Evolutionary conservation across 2,113 vertebrate genomes (phyloP), one percentile per base, ranked within the genome.

Genomic region (Brachypteracias leptosomus): DNA sequence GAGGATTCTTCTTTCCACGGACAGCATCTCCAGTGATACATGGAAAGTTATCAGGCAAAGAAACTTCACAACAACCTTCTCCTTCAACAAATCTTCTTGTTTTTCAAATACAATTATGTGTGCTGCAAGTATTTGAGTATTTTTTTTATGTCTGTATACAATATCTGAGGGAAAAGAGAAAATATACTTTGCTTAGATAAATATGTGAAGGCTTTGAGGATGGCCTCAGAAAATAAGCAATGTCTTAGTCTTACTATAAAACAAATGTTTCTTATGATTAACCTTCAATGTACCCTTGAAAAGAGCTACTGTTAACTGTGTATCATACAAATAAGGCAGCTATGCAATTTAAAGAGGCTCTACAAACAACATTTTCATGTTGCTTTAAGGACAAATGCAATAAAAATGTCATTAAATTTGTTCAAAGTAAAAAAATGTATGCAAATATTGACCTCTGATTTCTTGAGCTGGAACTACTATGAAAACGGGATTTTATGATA

Each of bases 311-410:
- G 42, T 90, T 96, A 73, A 90, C 72, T 52, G n/a, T 44, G 18
- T 47, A 46, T 46, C 15, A 54, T 61, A 84, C n/a, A 94, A 88
- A 95, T 76, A 88, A 89, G 51, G 15, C 22, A 58, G 7, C 55
- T 68, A 29, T 36, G 44, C 7, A 72, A 49, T 75, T 91, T 36
- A 68, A 77, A 85, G 26, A 70, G 58, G 16, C 16, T 93, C 11
- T 55, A 33, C 84, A 86, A 93, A 24, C 51, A 28, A 78, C 26
- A 46, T 62, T 97, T 96, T 97, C 76, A 89, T 86, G 82, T 61
- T 91, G 22, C 46, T 85, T 88, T 89, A 94, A 93, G 88, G 81
- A 90, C 16, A 96, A 97, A 97, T 52, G 28, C 79, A 95, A 95
- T 91, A 85, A 93, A 97, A 96, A 94, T 95, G 13, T 93, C 67